These are phyloP conservation scores for Magallana ariakensis DNA, from an alignment of 1,140 invertebrate genomes.

Conservation along the genomic window DNA sequence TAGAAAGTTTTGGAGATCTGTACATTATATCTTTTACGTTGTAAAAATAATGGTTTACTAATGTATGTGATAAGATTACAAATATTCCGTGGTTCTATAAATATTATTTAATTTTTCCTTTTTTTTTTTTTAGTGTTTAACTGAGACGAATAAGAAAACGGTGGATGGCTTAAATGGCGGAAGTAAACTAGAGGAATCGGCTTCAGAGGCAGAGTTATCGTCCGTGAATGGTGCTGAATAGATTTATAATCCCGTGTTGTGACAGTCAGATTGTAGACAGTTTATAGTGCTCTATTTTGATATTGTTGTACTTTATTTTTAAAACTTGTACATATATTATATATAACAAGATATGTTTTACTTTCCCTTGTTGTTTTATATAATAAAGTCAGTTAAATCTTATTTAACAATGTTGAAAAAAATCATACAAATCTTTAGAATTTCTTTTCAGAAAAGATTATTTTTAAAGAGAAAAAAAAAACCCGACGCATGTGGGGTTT, in stretches of 20 bases:
- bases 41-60: background rate
- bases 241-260: background rate
- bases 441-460: too few relatives aligned
- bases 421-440: too few relatives aligned
- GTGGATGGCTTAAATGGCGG: background rate
- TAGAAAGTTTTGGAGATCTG: too few relatives aligned
- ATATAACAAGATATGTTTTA: too few relatives aligned
- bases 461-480: too few relatives aligned
- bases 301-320: background rate
- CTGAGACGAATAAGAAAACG: background rate
- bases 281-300: conserved; percentile 28
- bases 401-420: too few relatives aligned
- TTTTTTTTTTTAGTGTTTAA: background rate
- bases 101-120: background rate
- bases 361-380: too few relatives aligned
- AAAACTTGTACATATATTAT: too few relatives aligned
- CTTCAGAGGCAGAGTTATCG: background rate
- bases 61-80: background rate
- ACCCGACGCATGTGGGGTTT: too few relatives aligned
- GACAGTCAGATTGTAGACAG: background rate
- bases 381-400: too few relatives aligned
- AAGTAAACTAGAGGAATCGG: background rate
- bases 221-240: conserved; percentile 19
- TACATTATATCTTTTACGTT: too few relatives aligned
- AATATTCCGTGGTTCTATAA: background rate